Evolutionary conservation across 2,113 vertebrate genomes (phyloP), one percentile per base, ranked within the genome.

Genomic region (Malurus elegans): DNA sequence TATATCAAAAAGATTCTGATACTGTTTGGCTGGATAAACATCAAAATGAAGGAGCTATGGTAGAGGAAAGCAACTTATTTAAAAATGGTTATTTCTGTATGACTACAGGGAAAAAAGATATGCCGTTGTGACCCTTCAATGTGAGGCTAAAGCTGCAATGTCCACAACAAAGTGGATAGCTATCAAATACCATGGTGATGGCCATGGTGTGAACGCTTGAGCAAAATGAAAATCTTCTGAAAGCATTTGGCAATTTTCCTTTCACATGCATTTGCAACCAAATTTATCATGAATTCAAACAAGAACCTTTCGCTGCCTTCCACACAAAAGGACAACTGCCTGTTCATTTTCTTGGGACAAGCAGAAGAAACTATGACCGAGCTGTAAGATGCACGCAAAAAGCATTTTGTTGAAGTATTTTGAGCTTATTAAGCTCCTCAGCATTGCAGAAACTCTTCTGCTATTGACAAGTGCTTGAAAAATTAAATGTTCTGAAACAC

Each of bases 1-100:
- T 53, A 93, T 45, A 84, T 94, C 92, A 96, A 95, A 97, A 96
- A 89, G 58, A 96, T 96, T 93, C 87, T 97, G 87, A 92, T 93
- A 91, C 36, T 90, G 61, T 92, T 96, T 81, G 92, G 65, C 70
- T 93, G 86, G 78, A 95, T 17, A 97, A 96, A 96, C 57, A 56
- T 97, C 96, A 97, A 94, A 94, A 94, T 69, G 75, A 97, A 97
- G 91, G 57, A 95, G 60, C 58, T 95, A 81, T 3, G 9, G 64
- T 34, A 85, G 71, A 94, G 64, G 72, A 96, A 96, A 91, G 76
- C 58, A 92, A 96, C 83, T 91, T 88, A 91, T 32, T 93, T 28
- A 73, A 90, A 60, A 86, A 86, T 26, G 51, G 82, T 91, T 72
- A 72, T 92, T 80, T 95, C 92, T 92, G 86, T 50, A 38, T 91